phyloP scores from a whole-genome alignment of 2,797 vertebrate species.

The Pitangus sulphuratus region DNA sequence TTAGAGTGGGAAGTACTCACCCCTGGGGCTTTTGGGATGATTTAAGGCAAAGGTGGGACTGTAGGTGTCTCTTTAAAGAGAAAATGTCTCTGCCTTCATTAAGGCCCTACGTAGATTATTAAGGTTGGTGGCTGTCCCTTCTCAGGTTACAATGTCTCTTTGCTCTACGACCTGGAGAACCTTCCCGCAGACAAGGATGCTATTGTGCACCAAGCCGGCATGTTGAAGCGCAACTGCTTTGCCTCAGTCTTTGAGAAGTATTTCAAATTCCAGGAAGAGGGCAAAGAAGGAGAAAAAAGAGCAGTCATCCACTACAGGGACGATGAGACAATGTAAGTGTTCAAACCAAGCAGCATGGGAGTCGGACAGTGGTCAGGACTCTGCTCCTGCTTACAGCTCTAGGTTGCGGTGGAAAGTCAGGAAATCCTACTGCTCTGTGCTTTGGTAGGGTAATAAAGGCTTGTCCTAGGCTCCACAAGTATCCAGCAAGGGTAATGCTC shows the following conservation, averaged over 20 bases:
- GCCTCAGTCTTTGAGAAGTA: conserved; percentile 99
- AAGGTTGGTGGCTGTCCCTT: neutral
- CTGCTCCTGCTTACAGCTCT: neutral
- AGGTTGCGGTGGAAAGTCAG: neutral
- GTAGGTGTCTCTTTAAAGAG: neutral
- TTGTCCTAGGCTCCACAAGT: neutral
- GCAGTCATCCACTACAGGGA: conserved; percentile 98
- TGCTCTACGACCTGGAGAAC: conserved; percentile 93
- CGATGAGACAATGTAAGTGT: conserved; percentile 94
- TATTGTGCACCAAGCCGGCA: conserved; percentile 93
- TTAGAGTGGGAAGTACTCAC: neutral
- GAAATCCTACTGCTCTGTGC: neutral
- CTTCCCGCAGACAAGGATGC: conserved; percentile 91
- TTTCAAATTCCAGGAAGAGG: conserved; percentile 98
- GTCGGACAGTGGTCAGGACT: fast-evolving
- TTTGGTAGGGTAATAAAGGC: neutral
- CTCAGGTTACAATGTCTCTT: conserved; percentile 96
- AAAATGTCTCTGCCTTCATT: neutral
- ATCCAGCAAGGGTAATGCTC: neutral
- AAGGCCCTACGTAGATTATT: neutral
- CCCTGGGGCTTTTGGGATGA: neutral
- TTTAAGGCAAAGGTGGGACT: neutral
- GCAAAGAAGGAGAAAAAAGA: conserved; percentile 92
- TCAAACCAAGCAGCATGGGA: neutral
- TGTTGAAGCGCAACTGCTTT: conserved; percentile 98